Evolutionary conservation across 2,888 invertebrate genomes (phyloP).

Genomic region (Hetaerina titia): DNA sequence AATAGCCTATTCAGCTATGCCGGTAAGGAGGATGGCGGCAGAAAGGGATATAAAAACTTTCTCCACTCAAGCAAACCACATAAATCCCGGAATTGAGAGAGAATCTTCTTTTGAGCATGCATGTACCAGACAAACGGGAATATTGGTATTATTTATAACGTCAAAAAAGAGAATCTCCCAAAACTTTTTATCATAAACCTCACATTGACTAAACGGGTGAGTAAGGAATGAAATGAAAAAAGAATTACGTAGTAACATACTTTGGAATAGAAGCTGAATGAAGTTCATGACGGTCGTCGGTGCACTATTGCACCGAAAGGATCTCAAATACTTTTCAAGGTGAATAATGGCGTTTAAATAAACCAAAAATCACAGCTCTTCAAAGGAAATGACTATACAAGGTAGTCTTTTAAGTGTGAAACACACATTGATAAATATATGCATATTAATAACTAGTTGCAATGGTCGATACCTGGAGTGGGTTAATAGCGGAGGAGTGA

Average conservation of each 20-base stretch:
- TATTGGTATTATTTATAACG: neutral
- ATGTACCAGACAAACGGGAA: neutral
- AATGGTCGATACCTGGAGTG: too few species aligned
- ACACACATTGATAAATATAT: too few species aligned
- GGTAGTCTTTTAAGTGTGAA: too few species aligned
- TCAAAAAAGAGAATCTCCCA: neutral
- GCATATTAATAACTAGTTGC: too few species aligned
- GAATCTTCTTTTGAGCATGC: neutral
- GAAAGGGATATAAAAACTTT: slow-evolving; percentile 20
- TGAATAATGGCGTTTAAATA: too few species aligned
- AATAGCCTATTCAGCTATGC: neutral
- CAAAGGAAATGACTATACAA: too few species aligned
- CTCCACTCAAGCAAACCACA: neutral
- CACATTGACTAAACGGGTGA: neutral
- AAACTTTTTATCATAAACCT: neutral
- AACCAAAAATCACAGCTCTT: too few species aligned
- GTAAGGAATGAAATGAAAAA: neutral
- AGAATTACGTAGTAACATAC: neutral
- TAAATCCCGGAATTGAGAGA: neutral
- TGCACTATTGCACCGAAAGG: too few species aligned
- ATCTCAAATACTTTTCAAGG: too few species aligned
- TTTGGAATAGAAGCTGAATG: neutral
- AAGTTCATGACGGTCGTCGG: too few species aligned
- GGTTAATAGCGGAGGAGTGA: too few species aligned
- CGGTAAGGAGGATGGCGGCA: neutral